Percentiles rank a stretch among this genome's conserved stretches.
These are phyloP conservation scores for Poecilia latipinna DNA, from an alignment of 2,113 vertebrate genomes.

Conservation along the genomic window DNA sequence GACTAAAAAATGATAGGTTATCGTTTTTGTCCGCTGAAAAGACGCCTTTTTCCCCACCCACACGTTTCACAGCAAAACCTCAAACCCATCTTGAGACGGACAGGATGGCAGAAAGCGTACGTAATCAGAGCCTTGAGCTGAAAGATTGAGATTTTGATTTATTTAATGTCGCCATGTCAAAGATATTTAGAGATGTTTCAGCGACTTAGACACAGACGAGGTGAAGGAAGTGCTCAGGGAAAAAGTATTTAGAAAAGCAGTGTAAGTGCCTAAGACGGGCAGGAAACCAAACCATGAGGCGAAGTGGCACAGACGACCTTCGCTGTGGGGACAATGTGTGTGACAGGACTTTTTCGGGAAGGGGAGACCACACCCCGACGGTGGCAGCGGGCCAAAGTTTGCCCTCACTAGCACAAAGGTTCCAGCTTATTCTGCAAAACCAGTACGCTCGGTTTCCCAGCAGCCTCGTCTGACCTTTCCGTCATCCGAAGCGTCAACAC, in stretches of 20 bases:
- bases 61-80: slow-evolving; percentile 75
- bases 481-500: slow-evolving; percentile 29
- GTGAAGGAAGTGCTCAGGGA: not conserved
- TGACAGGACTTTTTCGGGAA: slow-evolving; percentile 61
- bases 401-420: slow-evolving; percentile 20
- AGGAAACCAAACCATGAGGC: slow-evolving; percentile 66
- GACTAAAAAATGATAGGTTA: slow-evolving; percentile 74
- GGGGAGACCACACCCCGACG: slow-evolving; percentile 58
- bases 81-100: slow-evolving; percentile 59
- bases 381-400: slow-evolving; percentile 47
- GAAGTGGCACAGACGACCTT: slow-evolving; percentile 55
- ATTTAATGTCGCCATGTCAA: slow-evolving; percentile 13
- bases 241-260: slow-evolving; percentile 17
- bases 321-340: slow-evolving; percentile 29
- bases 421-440: slow-evolving; percentile 9
- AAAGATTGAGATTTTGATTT: slow-evolving; percentile 23
- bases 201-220: not conserved
- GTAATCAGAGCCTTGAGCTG: slow-evolving; percentile 35
- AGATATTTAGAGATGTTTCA: not conserved
- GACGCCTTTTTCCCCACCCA: slow-evolving; percentile 61
- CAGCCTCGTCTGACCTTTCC: slow-evolving; percentile 17
- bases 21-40: slow-evolving; percentile 63
- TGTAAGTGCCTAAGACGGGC: slow-evolving; percentile 27
- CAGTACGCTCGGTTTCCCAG: slow-evolving; percentile 52
- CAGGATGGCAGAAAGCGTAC: slow-evolving; percentile 35